These are phyloP conservation scores for Lasioglossum marginatum DNA, from an alignment of 2,888 invertebrate species.

Conservation along the genomic window DNA sequence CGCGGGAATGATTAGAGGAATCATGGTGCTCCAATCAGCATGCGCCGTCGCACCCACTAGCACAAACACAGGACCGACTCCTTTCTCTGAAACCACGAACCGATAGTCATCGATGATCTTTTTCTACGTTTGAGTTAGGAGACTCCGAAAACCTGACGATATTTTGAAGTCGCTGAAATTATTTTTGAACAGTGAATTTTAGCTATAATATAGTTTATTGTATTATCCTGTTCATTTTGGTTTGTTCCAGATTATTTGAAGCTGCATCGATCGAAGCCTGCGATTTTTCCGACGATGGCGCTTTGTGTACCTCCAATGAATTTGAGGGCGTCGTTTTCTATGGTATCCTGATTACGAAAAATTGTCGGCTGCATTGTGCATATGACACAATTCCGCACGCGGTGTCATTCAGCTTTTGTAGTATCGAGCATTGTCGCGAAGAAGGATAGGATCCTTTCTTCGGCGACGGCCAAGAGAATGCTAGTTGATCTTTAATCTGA, in stretches of 20 bases:
- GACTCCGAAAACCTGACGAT: neutral
- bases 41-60: conserved; percentile 71
- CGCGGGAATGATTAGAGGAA: conserved; percentile 79
- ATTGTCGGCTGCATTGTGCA: conserved; percentile 14
- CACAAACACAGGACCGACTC: conserved; percentile 50
- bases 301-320: conserved; percentile 9
- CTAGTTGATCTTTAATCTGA: conserved; percentile 36
- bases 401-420: conserved; percentile 32
- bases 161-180: neutral
- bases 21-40: conserved; percentile 74
- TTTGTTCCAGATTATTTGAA: neutral
- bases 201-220: neutral
- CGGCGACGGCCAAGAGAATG: conserved; percentile 30
- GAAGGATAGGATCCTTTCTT: conserved; percentile 39
- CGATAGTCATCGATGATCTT: neutral
- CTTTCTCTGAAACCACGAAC: conserved; percentile 61
- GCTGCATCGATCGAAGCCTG: neutral
- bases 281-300: neutral
- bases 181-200: neutral
- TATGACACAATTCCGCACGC: conserved; percentile 23
- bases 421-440: conserved; percentile 31
- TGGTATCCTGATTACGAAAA: conserved; percentile 30
- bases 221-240: neutral
- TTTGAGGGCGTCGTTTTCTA: conserved; percentile 26
- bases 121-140: neutral